A percentile compares a stretch with the other conserved stretches of the same genome.
phyloP scores from a whole-genome alignment of 2,797 vertebrate species.

The Fratercula arctica region DNA sequence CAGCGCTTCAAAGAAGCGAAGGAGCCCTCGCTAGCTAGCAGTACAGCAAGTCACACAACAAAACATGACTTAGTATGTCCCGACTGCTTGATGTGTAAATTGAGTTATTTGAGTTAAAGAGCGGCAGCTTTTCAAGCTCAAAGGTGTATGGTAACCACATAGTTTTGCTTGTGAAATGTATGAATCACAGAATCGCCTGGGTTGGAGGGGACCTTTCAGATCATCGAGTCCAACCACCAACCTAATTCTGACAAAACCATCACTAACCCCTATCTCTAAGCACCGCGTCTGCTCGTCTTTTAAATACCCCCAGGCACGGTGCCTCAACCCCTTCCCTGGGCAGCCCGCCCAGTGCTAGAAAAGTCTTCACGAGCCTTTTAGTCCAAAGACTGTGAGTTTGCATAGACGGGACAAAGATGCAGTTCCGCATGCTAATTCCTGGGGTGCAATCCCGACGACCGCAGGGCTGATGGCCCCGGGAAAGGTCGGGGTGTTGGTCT shows the following conservation, averaged over 20 bases:
- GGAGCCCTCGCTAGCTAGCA: neutral
- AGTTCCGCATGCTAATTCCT: neutral
- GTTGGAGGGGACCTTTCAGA: too few species aligned
- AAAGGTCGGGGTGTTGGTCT: too few species aligned
- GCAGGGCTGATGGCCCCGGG: neutral
- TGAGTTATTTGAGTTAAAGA: neutral
- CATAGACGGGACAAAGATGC: fast-evolving
- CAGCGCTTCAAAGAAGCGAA: neutral
- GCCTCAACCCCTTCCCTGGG: too few species aligned
- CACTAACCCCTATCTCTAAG: too few species aligned
- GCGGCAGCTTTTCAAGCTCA: neutral
- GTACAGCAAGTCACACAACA: neutral
- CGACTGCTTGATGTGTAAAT: neutral
- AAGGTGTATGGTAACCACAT: neutral
- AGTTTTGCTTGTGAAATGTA: neutral
- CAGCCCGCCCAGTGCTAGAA: too few species aligned
- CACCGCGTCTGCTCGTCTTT: too few species aligned
- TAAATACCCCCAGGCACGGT: too few species aligned
- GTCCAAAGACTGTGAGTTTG: neutral
- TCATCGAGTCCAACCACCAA: too few species aligned
- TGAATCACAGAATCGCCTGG: too few species aligned
- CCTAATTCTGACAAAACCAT: too few species aligned
- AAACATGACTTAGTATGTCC: neutral
- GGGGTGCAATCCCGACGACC: neutral
- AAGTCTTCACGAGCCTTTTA: neutral